phyloP scores from a whole-genome alignment of 2,797 vertebrate genomes.

The Enteromius viviparus region DNA sequence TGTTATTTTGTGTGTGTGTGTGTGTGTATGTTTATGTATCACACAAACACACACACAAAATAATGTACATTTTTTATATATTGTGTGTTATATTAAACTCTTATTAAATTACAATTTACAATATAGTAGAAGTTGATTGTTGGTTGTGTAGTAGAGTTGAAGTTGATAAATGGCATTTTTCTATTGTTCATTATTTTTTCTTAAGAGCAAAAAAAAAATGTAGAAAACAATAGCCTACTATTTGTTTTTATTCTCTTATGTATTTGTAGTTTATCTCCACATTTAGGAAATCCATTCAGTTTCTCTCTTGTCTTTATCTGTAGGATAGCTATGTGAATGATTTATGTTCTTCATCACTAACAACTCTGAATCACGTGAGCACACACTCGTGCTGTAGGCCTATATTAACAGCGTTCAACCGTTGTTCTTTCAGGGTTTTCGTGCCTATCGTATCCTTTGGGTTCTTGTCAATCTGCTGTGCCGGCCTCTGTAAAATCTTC shows the following conservation, averaged over 20 bases:
- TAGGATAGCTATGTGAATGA: not conserved
- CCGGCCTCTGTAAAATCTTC: constrained; percentile 43
- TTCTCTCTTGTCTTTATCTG: not conserved
- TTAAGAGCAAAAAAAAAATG: too few species aligned
- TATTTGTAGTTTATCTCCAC: not conserved
- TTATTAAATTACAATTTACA: not conserved
- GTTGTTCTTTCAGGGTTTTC: constrained; percentile 44
- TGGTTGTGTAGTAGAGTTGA: too few species aligned
- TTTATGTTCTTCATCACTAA: not conserved
- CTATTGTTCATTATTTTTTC: not conserved
- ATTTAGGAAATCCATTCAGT: not conserved
- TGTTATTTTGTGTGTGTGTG: not conserved
- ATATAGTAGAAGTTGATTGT: not conserved
- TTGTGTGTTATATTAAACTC: not conserved
- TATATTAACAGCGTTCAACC: not conserved
- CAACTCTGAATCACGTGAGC: not conserved
- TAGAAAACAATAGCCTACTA: too few species aligned
- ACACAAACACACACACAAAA: not conserved
- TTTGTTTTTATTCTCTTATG: not conserved
- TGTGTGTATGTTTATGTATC: not conserved
- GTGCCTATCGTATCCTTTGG: constrained; percentile 27
- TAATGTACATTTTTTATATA: not conserved
- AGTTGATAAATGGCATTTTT: not conserved
- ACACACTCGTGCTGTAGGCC: too few species aligned
- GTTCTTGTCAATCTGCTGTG: constrained; percentile 46